phyloP scores from a whole-genome alignment of 2,113 vertebrate genomes.

The Origma solitaria region DNA sequence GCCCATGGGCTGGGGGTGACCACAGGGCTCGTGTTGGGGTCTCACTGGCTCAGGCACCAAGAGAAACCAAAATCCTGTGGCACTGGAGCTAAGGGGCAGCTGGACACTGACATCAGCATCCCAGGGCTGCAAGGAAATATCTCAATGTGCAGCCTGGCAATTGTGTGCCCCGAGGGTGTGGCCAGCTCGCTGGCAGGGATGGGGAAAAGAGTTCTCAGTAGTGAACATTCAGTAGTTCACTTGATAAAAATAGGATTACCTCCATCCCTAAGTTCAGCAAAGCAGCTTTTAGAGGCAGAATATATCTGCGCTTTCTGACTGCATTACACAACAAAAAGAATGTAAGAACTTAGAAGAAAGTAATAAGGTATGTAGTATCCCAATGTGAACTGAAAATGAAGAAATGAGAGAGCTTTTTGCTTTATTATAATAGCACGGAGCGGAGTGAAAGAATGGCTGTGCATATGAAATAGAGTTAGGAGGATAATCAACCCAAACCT shows the following conservation, averaged over 20 bases:
- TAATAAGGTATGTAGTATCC: background rate
- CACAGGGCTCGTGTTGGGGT: background rate
- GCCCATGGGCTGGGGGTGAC: accelerated
- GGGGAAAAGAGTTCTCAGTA: background rate
- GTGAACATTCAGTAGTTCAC: background rate
- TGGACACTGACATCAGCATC: background rate
- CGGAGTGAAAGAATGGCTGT: constrained; percentile 7
- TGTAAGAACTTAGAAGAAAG: background rate
- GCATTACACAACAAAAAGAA: background rate
- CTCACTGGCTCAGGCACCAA: background rate
- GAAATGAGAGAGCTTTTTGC: background rate
- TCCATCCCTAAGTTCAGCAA: background rate
- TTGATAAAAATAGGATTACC: background rate
- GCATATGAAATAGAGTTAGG: constrained; percentile 11
- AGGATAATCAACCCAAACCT: constrained; percentile 17
- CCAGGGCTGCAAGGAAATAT: background rate
- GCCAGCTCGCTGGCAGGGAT: background rate
- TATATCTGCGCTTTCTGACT: background rate
- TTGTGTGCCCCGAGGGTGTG: background rate
- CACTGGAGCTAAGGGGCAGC: background rate
- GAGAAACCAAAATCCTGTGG: background rate
- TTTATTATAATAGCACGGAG: background rate
- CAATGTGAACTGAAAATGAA: background rate
- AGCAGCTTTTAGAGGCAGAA: background rate
- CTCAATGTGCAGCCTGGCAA: background rate